These are phyloP conservation scores for Cryptus viduatorius DNA, from an alignment of 2,888 invertebrate species.

Conservation along the genomic window DNA sequence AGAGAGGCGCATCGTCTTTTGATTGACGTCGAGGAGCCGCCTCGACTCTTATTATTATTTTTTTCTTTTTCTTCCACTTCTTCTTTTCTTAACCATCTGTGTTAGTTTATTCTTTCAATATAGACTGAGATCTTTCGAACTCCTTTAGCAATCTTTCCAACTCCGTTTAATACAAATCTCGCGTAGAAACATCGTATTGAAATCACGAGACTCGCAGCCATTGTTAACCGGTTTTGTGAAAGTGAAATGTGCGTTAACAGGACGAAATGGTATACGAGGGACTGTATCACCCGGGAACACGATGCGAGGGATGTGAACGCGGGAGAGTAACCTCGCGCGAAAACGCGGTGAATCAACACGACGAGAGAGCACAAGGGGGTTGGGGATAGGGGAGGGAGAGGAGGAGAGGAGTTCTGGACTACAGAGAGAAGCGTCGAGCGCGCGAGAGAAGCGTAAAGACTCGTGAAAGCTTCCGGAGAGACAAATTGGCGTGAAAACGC, in stretches of 20 bases:
- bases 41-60: constrained; percentile 35
- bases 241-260: no score
- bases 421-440: constrained; percentile 52
- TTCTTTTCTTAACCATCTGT: constrained; percentile 6
- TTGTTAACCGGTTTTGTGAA: no score
- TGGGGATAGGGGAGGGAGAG: not conserved
- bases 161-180: not conserved
- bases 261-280: no score
- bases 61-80: constrained; percentile 10
- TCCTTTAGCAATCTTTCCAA: not conserved
- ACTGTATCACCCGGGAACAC: not conserved
- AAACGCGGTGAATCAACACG: constrained; percentile 50
- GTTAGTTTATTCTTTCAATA: constrained; percentile 38
- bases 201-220: no score
- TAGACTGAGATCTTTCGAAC: constrained; percentile 4
- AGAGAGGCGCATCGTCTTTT: constrained; percentile 50
- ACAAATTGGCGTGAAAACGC: constrained; percentile 84
- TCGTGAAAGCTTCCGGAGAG: constrained; percentile 84
- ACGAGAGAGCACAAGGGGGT: constrained; percentile 23
- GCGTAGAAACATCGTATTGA: not conserved
- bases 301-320: not conserved
- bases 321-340: constrained; percentile 12
- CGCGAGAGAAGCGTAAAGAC: constrained; percentile 82
- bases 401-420: constrained; percentile 25
- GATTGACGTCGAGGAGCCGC: constrained; percentile 66